Percentiles rank a stretch among this genome's conserved stretches.
Conservation (phyloP, 2,113 vertebrate species). For the Girardinichthys multiradiatus region DNA sequence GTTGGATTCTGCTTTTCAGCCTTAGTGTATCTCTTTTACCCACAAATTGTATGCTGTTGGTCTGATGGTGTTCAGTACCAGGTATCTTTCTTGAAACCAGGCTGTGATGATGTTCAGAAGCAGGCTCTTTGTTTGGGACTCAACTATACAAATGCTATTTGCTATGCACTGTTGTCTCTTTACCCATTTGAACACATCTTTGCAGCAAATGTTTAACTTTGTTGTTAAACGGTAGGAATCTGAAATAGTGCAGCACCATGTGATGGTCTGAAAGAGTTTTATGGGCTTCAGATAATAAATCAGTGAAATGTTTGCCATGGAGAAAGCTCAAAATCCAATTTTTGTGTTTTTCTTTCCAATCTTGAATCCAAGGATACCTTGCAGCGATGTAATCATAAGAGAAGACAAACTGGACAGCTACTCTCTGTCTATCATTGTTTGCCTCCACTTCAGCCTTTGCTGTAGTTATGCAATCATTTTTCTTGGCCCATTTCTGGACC, state of each 20-base stretch:
- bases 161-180: not conserved
- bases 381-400: slow-evolving; percentile 6
- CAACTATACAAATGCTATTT: not conserved
- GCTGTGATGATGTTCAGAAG: too few relatives aligned
- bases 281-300: too few relatives aligned
- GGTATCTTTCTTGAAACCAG: not conserved
- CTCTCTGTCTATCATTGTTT: not conserved
- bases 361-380: not conserved
- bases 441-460: slow-evolving; percentile 17
- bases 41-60: not conserved
- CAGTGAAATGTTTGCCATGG: too few relatives aligned
- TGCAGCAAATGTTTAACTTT: not conserved
- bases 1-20: not conserved
- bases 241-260: not conserved
- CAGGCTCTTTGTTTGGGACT: too few relatives aligned
- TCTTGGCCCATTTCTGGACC: slow-evolving; percentile 30
- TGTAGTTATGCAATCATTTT: slow-evolving; percentile 44
- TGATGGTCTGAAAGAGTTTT: not conserved
- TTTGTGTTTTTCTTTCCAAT: not conserved
- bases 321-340: too few relatives aligned
- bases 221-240: too few relatives aligned
- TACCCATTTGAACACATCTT: not conserved
- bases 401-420: slow-evolving; percentile 7
- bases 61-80: not conserved
- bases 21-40: not conserved